These are phyloP conservation scores for Hermetia illucens DNA, from an alignment of 1,140 invertebrate species.

Conservation along the genomic window DNA sequence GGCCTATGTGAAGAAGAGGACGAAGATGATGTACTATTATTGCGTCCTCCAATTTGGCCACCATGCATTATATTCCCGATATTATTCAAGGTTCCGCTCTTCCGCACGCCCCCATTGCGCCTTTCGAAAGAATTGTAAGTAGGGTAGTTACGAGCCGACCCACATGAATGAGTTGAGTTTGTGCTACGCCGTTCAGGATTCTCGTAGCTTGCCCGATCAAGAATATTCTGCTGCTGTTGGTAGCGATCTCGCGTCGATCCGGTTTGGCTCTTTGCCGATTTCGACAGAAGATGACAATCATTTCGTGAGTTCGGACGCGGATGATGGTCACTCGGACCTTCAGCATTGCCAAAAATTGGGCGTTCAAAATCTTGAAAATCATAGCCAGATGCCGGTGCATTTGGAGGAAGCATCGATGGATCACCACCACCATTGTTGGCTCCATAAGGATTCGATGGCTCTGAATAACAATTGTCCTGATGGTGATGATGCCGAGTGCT, in stretches of 20 bases:
- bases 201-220: conserved; percentile 16
- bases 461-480: conserved; percentile 24
- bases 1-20: conserved; percentile 5
- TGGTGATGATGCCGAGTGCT: conserved; percentile 2
- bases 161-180: conserved; percentile 23
- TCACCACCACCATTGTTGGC: conserved; percentile 6
- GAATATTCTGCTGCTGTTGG: conserved; percentile 8
- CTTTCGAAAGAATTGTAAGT: conserved; percentile 24
- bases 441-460: conserved; percentile 15
- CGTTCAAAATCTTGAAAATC: conserved; percentile 29
- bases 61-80: conserved; percentile 9
- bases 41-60: conserved; percentile 5
- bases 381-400: conserved; percentile 14
- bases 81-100: conserved; percentile 25
- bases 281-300: conserved; percentile 7
- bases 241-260: conserved; percentile 10
- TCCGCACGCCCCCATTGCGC: conserved; percentile 17
- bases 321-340: conserved; percentile 5
- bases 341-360: conserved; percentile 15
- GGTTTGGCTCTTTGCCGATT: too few species aligned
- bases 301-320: conserved; percentile 9
- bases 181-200: conserved; percentile 21
- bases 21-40: conserved; percentile 8
- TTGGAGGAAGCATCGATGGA: too few species aligned
- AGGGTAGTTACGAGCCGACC: conserved; percentile 10